Evolutionary conservation across 2,113 vertebrate genomes (phyloP).

Genomic region (Neodon shergylaensis): DNA sequence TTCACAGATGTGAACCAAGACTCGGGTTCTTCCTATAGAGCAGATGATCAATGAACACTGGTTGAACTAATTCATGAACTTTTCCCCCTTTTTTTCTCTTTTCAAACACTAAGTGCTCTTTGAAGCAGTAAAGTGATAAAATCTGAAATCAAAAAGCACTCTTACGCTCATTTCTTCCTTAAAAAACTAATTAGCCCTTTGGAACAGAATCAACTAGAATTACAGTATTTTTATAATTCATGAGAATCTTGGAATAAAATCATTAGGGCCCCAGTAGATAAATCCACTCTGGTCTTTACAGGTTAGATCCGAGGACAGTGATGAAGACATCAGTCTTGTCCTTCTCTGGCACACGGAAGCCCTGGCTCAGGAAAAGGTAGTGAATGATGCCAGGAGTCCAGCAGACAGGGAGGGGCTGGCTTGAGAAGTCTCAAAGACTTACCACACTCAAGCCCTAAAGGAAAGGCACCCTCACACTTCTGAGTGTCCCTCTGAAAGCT

Average conservation of each 20-base stretch:
- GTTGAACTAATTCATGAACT: background rate
- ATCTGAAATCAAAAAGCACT: constrained; percentile 64
- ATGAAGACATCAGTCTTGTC: background rate
- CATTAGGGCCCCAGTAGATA: constrained; percentile 44
- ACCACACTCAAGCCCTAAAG: background rate
- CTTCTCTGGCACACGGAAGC: background rate
- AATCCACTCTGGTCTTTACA: background rate
- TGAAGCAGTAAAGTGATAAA: constrained; percentile 55
- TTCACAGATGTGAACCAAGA: background rate
- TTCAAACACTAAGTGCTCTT: constrained; percentile 17
- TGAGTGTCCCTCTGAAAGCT: background rate
- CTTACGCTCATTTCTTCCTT: constrained; percentile 62
- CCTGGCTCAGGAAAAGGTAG: background rate
- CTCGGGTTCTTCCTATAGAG: background rate
- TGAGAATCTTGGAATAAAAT: constrained; percentile 61
- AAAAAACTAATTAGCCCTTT: constrained; percentile 67
- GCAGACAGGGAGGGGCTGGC: background rate
- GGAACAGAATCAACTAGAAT: constrained; percentile 69
- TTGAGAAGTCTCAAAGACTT: background rate
- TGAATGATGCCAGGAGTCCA: background rate
- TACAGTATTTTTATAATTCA: constrained; percentile 74
- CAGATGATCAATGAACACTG: background rate
- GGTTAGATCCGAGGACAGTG: background rate
- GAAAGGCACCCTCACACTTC: background rate
- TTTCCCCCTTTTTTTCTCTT: constrained; percentile 24